phyloP scores from a whole-genome alignment of 2,888 invertebrate genomes.

The Scotopteryx bipunctaria region DNA sequence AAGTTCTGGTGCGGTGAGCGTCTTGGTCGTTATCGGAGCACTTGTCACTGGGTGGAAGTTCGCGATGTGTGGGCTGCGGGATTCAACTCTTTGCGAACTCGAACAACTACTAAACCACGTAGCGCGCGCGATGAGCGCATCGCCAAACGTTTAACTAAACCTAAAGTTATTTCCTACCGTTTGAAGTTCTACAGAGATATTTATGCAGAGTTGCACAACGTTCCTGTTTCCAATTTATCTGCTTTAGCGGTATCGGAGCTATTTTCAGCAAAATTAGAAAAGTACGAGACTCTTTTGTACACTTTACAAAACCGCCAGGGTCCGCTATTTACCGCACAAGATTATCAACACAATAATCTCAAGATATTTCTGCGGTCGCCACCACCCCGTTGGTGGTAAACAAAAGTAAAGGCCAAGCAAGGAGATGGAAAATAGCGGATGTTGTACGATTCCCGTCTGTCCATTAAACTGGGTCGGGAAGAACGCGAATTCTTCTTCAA shows the following conservation, averaged over 20 bases:
- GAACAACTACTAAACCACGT: slow-evolving; percentile 49
- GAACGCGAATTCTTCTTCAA: slow-evolving; percentile 58
- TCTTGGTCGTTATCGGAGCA: slow-evolving; percentile 50
- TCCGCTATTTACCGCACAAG: neutral
- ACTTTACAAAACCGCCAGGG: too few relatives aligned
- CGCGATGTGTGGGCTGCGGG: slow-evolving; percentile 37
- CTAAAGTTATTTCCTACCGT: slow-evolving; percentile 31
- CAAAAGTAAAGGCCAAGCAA: slow-evolving; percentile 53
- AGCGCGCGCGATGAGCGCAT: slow-evolving; percentile 37
- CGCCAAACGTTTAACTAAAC: slow-evolving; percentile 30
- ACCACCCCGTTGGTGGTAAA: slow-evolving; percentile 24
- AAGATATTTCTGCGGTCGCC: slow-evolving; percentile 38
- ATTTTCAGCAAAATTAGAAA: neutral
- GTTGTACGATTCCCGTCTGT: slow-evolving; percentile 57
- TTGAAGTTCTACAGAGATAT: slow-evolving; percentile 28
- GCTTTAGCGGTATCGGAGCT: neutral
- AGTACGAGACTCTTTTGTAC: too few relatives aligned
- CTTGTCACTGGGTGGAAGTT: slow-evolving; percentile 52
- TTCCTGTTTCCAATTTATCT: slow-evolving; percentile 8
- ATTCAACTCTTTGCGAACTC: slow-evolving; percentile 40
- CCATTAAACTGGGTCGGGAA: slow-evolving; percentile 62
- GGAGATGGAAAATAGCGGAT: slow-evolving; percentile 65
- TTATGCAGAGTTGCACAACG: slow-evolving; percentile 20
- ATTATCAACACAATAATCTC: slow-evolving; percentile 9
- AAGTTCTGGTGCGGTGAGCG: slow-evolving; percentile 48